A percentile compares a stretch with the other conserved stretches of the same genome.
Evolutionary conservation across 2,888 invertebrate genomes (phyloP).

Genomic region (Meganola albula): DNA sequence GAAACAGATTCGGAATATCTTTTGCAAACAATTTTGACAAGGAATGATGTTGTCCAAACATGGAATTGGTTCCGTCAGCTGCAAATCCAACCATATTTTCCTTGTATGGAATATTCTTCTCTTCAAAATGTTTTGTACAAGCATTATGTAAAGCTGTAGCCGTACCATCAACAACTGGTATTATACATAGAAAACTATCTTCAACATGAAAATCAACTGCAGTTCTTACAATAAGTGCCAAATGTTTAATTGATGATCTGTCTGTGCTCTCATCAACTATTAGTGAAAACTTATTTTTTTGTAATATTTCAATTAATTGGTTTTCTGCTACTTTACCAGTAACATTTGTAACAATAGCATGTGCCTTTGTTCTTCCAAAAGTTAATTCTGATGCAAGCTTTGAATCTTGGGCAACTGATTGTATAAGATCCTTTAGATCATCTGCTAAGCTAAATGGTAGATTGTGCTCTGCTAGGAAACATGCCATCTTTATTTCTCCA

Average conservation of each 20-base stretch:
- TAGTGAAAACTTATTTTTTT: constrained; percentile 19
- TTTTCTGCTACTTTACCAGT: constrained; percentile 2
- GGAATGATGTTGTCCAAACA: constrained; percentile 18
- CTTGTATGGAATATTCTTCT: constrained; percentile 19
- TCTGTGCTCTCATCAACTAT: constrained; percentile 23
- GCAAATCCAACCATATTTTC: constrained; percentile 18
- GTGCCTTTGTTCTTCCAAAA: constrained; percentile 18
- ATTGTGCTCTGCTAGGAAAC: constrained; percentile 24
- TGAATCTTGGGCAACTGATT: constrained; percentile 17
- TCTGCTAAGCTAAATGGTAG: constrained; percentile 22
- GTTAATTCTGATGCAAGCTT: constrained; percentile 20
- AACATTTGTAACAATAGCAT: constrained; percentile 17
- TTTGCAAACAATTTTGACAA: constrained; percentile 11
- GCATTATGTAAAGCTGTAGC: constrained; percentile 18
- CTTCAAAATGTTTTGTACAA: constrained; percentile 14
- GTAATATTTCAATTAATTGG: constrained; percentile 12
- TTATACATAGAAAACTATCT: constrained; percentile 25
- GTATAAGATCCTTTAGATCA: constrained; percentile 17
- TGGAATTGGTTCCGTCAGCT: constrained; percentile 19
- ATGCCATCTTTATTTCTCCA: constrained; percentile 21
- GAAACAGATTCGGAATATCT: constrained; percentile 17
- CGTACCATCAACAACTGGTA: constrained; percentile 21
- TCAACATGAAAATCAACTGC: constrained; percentile 18
- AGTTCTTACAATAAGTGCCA: constrained; percentile 18
- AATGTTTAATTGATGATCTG: constrained; percentile 23